Base-by-base conservation (phyloP, 2,113 vertebrate genomes). In the Pomatorhinus ruficollis region DNA sequence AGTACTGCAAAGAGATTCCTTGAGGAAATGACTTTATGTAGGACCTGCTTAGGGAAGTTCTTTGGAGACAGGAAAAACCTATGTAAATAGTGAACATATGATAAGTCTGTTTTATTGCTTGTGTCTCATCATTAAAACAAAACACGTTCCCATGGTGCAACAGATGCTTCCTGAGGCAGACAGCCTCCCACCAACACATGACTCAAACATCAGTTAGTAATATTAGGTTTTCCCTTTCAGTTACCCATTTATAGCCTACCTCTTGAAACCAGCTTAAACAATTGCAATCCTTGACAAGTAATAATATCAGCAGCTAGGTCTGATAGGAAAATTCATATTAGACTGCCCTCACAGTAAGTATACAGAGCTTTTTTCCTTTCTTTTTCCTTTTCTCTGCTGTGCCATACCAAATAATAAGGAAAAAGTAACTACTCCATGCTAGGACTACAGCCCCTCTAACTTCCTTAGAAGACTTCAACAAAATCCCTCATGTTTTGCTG, bases 111-210 rank as follows among this genome's bases (percentile, higher is more conserved):
- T 81, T 81, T 68, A 39, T 15, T 61, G 74, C 61, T 87, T 54
- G 11, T 44, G 33, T 28, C 42, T 93, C 53, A 81, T 57, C 86
- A 65, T 84, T 75, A 75, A 84, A 77, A 82, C 16, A 20, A 84
- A 70, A 45, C 78, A 59, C 0, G 2, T 15, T 78, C 63, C 60
- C 47, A 18, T 35, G 77, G 50, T 71, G 24, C 66, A 89, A 37
- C 93, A 97, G 91, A 94, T 94, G 93, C 89, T 89, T 91, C 89
- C 87, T 90, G 93, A 89, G 66, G 78, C 65, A 81, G 86, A 89
- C 2, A 89, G n/a, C 63, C 78, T 95, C 65, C 84, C 59, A 89
- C 83, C 81, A 60, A 14, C 59, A 59, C 53, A 78, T 60, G 70
- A 79, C 61, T 75, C 81, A 89, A 94, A 45, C 25, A 77, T 53